Evolutionary conservation across 2,888 invertebrate species (phyloP), one percentile per base, ranked within the genome.

Genomic region (Candidula unifasciata): DNA sequence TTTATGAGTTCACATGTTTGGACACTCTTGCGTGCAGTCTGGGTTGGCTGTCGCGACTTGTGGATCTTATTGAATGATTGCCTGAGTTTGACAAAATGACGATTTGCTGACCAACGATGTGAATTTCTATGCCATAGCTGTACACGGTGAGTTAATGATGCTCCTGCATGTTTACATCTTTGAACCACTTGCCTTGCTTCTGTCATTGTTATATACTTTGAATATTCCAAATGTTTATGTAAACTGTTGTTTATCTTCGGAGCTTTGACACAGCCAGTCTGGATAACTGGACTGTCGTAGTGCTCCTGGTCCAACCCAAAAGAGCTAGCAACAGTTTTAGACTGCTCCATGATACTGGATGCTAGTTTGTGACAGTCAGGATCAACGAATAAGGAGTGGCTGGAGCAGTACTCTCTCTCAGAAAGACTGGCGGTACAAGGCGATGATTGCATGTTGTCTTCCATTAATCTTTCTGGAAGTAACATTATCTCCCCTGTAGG

Each of bases 381-480:
- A 60, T 66, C 76, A 37, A 76, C 33, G 2, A 76, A 66, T 24
- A 66, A n/a, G n/a, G 82, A 82, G 27, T 74, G 82, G 13, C 82
- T 82, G 10, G 76, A 82, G n/a, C 52, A 64, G 33, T 82, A 82
- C 24, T 66, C 64, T 2, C 66, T 73, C 16, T 52, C 68, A 52
- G 82, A 21, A 24, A 76, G 18, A 18, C 66, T 66, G 8, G 66
- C n/a, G n/a, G 66, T 52, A 54, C 30, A 82, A 24, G 2, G 21
- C 13, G 76, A 66, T 24, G 37, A 44, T 10, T 60, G 76, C 6
- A 37, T 18, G 30, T 82, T 76, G n/a, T 33, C 27, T 6, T 27
- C 52, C 54, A 27, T 24, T n/a, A 82, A 35, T 18, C 24, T 3
- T n/a, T 54, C 44, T 24, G 82, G 66, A 44, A 33, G 64, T 52